Base-by-base conservation (phyloP, 2,888 invertebrate genomes). In the Tridacna crocea region DNA sequence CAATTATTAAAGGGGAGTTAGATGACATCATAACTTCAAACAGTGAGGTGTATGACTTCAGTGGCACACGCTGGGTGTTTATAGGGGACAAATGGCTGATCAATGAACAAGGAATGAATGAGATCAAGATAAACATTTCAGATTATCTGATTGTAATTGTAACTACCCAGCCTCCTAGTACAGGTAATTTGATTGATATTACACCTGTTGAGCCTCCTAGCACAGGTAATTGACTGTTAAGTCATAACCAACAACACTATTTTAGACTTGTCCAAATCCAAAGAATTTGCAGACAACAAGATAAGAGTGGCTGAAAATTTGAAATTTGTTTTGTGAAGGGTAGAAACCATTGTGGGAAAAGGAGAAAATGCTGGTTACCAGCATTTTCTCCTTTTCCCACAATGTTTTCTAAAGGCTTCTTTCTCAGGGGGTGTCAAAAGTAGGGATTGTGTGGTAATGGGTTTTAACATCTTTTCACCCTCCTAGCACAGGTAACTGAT, bases 71-170 rank as follows among this genome's bases (percentile, higher is more conserved):
- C 17, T 84, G 87, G 86, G 61, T 72, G 24, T 75, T 83, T 46
- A 75, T 86, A 65, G 82, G 83, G 12, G 75, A 83, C 26, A 77
- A 83, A 61, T 87, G 80, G 79, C 79, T 87, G 0, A 78, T 82
- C 17, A 84, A 83, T 36, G 82, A 87, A 73, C 79, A 63, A 26
- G 22, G 48, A 17, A 82, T 80, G 60, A 75, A 82, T n/a, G 84
- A 88, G 65, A 83, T 88, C 27, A 87, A 88, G 65, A 89, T 88
- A 27, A 88, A 89, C 66, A 89, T 89, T 15, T 89, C 89, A 0
- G 87, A 88, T 72, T 89, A 89, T 65, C 79, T 89, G 13, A 80
- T 85, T n/a, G 80, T 75, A 27, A 60, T 79, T 17, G 72, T 82
- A 6, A 79, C 84, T 0, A 83, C 84, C 12, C 81, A 87, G 46